Base-by-base conservation (phyloP, 2,113 vertebrate species). In the Apodemus speciosus region DNA sequence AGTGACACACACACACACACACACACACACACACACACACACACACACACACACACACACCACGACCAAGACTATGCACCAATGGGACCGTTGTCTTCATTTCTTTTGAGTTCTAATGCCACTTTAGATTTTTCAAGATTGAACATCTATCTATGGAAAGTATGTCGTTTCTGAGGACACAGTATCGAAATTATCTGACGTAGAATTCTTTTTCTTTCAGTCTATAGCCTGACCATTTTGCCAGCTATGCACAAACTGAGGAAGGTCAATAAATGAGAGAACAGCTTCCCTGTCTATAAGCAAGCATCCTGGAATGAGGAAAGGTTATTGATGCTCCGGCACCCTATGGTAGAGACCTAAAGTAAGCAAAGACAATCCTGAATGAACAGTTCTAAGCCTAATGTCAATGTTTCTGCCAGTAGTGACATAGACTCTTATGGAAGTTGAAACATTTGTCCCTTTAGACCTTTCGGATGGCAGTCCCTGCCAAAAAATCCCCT, bases 401-500 rank as follows among this genome's bases (percentile, higher is more conserved):
- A 14, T 1, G 40, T 60, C 23, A 64, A 35, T 46, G 10, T 81
- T 86, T 87, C 66, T 93, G 64, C 43, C 27, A 60, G 23, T 58
- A 89, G 49, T 21, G 95, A 95, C 25, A 40, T 9, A 23, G 6
- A 27, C 9, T 75, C 9, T 88, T 76, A 77, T 79, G 51, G 76
- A 97, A 94, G 86, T 0, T 46, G 58, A 85, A 40, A 16, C 56
- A 53, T 85, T 95, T 90, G 43, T 75, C 90, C 51, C 62, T 71
- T 92, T 92, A 76, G 79, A 85, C 85, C 60, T 94, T 90, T 90
- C 73, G 56, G 27, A 84, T 66, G 60, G 56, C 85, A 51, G 16
- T 8, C 8, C 27, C 9, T 85, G 73, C 38, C 66, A 93, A 51
- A 11, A 95, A 95, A 77, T 86, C 62, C 32, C 73, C 89, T 84